Evolutionary conservation across 1,140 invertebrate genomes (phyloP).

Genomic region (Megalopta genalis): DNA sequence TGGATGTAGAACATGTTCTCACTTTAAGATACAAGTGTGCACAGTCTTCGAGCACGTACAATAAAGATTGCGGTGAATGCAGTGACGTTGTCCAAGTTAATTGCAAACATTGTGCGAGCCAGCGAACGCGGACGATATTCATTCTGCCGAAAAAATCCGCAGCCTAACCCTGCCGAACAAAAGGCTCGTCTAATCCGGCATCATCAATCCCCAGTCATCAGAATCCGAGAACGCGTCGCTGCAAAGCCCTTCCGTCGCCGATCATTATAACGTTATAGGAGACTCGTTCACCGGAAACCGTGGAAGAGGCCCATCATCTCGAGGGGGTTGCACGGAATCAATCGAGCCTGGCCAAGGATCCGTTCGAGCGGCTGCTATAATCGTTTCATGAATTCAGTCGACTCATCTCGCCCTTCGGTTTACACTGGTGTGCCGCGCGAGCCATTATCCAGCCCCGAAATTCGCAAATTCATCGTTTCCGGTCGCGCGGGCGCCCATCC

Average conservation of each 20-base stretch:
- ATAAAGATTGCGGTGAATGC: too few species aligned
- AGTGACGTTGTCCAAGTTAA: too few species aligned
- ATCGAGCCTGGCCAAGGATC: neutral
- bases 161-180: too few species aligned
- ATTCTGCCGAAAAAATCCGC: too few species aligned
- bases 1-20: too few species aligned
- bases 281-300: slow-evolving; percentile 37
- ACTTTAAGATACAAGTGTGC: too few species aligned
- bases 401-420: slow-evolving; percentile 42
- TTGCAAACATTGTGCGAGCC: too few species aligned
- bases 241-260: neutral
- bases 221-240: slow-evolving; percentile 29
- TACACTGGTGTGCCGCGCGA: slow-evolving; percentile 42
- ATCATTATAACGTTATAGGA: slow-evolving; percentile 41
- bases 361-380: slow-evolving; percentile 48
- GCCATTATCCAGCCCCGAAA: slow-evolving; percentile 28
- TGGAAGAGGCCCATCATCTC: slow-evolving; percentile 35
- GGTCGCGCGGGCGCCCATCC: too few species aligned
- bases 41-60: too few species aligned
- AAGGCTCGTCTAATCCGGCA: too few species aligned
- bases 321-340: slow-evolving; percentile 6
- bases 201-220: neutral
- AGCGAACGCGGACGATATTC: too few species aligned
- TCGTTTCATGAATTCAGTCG: slow-evolving; percentile 62
- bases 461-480: slow-evolving; percentile 54